Evolutionary conservation across 2,888 invertebrate genomes (phyloP), one percentile per base, ranked within the genome.

Genomic region (Zygaena filipendulae): DNA sequence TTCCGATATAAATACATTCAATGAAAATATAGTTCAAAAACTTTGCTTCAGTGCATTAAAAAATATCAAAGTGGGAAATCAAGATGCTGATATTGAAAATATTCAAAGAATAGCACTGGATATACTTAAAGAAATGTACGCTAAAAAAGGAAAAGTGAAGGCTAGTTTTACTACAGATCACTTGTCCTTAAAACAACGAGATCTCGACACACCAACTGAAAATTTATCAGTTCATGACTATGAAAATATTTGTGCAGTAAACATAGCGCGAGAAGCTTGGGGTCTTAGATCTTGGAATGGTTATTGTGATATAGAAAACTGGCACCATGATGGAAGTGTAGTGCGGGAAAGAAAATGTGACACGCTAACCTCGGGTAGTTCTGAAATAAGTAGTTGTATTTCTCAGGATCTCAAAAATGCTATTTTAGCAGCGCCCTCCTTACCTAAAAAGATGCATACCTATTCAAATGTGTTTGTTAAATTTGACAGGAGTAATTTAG

Each of bases 251-350:
- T 85, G 85, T 49, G 84, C 85, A 2, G 77, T 86, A 3, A 85
- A 85, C 42, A 83, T 86, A 29, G 84, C 85, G 2, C 63, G 86
- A 36, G 85, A 85, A 50, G 83, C 84, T 9, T 84, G 84, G 84
- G 86, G 85, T 1, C 60, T 86, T 26, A 69, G 86, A 21, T 85
- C 85, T 18, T 86, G 86, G 86, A 82, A 82, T 46, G 84, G 84
- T 3, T 86, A 86, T 47, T 83, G 79, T 16, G 85, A 86, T 39
- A 86, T 86, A 31, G 85, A 85, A 50, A 84, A 84, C 28, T 84
- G 83, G 62, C 63, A 82, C 11, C 85, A 85, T 34, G 85, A 85
- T 44, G 84, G 84, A 13, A 85, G 85, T 40, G 81, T 84, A 2
- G 82, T 83, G 3, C 67, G 83, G 38, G 85, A 85, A 18, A 59